A percentile compares a stretch with the other conserved stretches of the same genome.
These are phyloP conservation scores for Pristionchus exspectatus DNA, from an alignment of 2,888 invertebrate genomes.

Conservation along the genomic window DNA sequence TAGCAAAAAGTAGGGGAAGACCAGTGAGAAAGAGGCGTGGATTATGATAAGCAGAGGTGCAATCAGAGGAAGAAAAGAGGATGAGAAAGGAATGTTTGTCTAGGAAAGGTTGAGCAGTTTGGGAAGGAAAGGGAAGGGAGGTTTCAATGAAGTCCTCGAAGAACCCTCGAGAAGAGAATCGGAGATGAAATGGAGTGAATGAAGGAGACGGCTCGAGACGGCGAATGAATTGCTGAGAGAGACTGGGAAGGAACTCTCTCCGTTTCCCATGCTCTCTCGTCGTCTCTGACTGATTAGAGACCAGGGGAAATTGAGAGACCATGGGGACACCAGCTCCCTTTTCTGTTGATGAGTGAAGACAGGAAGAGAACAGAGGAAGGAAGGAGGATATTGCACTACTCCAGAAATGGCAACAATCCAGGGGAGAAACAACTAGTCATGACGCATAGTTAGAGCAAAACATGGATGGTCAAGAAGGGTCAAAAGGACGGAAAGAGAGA, in stretches of 20 bases:
- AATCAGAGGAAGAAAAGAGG: slow-evolving; percentile 40
- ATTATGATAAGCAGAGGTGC: slow-evolving; percentile 47
- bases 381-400: not conserved
- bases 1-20: slow-evolving; percentile 37
- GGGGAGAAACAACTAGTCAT: not conserved
- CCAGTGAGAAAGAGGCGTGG: slow-evolving; percentile 38
- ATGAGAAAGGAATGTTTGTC: slow-evolving; percentile 31
- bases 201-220: slow-evolving; percentile 26
- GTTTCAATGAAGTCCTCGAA: slow-evolving; percentile 1
- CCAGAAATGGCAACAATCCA: not conserved
- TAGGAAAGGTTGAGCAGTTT: not conserved
- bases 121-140: not conserved
- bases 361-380: slow-evolving; percentile 18
- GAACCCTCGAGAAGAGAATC: slow-evolving; percentile 23
- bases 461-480: not conserved
- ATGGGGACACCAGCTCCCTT: not conserved
- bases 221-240: slow-evolving; percentile 27
- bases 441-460: not conserved
- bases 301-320: not conserved
- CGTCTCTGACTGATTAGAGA: not conserved
- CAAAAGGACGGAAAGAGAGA: not conserved
- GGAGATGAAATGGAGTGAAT: slow-evolving; percentile 46
- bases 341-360: slow-evolving; percentile 14
- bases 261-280: not conserved
- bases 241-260: not conserved